Evolutionary conservation across 2,113 vertebrate species (phyloP).

Genomic region (Electrona antarctica): DNA sequence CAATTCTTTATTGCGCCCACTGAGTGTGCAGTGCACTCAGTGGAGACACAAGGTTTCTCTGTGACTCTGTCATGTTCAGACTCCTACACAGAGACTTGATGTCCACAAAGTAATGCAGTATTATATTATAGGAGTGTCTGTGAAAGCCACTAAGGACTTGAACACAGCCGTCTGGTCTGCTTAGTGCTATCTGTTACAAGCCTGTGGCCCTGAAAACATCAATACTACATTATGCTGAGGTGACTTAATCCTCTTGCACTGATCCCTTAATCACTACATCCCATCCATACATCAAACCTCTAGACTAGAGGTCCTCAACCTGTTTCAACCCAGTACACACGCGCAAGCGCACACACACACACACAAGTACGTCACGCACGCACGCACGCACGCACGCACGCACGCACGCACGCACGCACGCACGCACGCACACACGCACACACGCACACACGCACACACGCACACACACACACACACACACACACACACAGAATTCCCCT

Average conservation of each 20-base stretch:
- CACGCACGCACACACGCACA: not conserved
- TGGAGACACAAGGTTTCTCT: no score
- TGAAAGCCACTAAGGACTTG: no score
- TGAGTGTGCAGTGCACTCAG: no score
- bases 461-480: conserved; percentile 3
- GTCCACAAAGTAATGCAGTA: no score
- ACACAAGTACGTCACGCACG: not conserved
- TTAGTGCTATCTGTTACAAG: no score
- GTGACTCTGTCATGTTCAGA: no score
- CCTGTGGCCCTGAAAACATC: conserved; percentile 3
- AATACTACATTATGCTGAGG: not conserved
- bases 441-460: not conserved
- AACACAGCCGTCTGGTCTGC: no score
- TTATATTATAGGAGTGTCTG: no score
- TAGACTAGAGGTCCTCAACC: not conserved
- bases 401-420: not conserved
- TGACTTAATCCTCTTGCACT: not conserved
- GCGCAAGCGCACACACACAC: not conserved
- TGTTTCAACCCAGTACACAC: not conserved
- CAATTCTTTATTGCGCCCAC: no score
- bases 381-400: not conserved
- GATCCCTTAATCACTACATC: not conserved
- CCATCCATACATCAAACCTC: not conserved
- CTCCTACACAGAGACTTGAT: no score
- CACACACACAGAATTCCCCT: not conserved